Percentiles rank a stretch among this genome's conserved stretches.
Conservation (phyloP, 2,797 vertebrate species). For the Anabas testudineus region DNA sequence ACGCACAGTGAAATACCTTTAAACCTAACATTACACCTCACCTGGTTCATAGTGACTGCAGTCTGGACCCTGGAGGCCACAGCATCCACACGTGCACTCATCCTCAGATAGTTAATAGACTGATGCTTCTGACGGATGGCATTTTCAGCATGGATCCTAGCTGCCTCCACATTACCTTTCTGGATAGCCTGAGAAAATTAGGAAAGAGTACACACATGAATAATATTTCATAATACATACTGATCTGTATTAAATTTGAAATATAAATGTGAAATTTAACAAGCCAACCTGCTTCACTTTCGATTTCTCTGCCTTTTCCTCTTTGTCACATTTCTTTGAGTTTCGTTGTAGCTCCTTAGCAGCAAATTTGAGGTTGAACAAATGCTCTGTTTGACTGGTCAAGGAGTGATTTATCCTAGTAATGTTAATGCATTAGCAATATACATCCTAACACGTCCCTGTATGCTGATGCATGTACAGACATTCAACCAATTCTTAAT, state of each 20-base stretch:
- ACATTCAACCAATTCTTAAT: background rate
- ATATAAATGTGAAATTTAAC: background rate
- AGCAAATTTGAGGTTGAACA: slow-evolving; percentile 84
- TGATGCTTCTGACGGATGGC: slow-evolving; percentile 85
- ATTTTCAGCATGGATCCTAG: slow-evolving; percentile 92
- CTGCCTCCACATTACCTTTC: slow-evolving; percentile 93
- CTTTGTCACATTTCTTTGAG: slow-evolving; percentile 85
- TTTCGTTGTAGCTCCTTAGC: slow-evolving; percentile 83
- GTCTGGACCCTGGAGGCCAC: slow-evolving; percentile 94
- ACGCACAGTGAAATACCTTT: slow-evolving; percentile 10
- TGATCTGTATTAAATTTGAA: background rate
- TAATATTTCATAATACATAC: too few relatives aligned
- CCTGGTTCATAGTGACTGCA: slow-evolving; percentile 91
- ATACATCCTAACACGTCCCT: background rate
- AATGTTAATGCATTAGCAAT: background rate
- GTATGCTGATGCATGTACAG: background rate
- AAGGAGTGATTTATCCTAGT: slow-evolving; percentile 16
- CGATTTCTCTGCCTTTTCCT: slow-evolving; percentile 83
- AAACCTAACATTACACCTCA: too few relatives aligned
- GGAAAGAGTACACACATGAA: background rate
- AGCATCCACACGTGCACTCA: slow-evolving; percentile 94
- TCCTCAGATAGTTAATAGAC: slow-evolving; percentile 92
- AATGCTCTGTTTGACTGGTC: slow-evolving; percentile 68
- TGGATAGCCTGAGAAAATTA: slow-evolving; percentile 88
- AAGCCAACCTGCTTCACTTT: slow-evolving; percentile 83